phyloP scores from a whole-genome alignment of 2,797 vertebrate genomes.

The Merluccius polli region DNA sequence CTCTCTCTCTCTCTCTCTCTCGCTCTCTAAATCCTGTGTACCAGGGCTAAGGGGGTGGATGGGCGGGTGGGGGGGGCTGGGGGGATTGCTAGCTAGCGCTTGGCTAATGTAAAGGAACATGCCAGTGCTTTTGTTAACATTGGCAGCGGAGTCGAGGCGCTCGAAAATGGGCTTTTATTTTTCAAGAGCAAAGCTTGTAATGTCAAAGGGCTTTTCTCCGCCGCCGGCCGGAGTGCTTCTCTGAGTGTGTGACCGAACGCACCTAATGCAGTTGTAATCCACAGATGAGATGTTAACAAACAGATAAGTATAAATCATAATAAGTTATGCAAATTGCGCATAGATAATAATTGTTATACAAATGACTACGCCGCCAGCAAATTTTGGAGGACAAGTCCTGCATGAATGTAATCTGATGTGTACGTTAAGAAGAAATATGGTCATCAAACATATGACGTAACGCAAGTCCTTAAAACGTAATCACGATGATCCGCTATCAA shows the following conservation, averaged over 20 bases:
- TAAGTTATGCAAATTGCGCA: not conserved
- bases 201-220: conserved; percentile 33
- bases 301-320: too few relatives aligned
- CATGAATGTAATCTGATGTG: too few relatives aligned
- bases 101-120: conserved; percentile 41
- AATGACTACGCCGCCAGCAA: too few relatives aligned
- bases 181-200: conserved; percentile 34
- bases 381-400: too few relatives aligned
- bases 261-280: not conserved
- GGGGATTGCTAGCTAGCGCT: conserved; percentile 25
- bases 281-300: not conserved
- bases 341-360: too few relatives aligned
- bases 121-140: conserved; percentile 54
- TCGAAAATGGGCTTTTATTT: conserved; percentile 40
- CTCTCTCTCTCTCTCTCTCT: conserved; percentile 28
- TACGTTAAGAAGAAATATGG: too few relatives aligned
- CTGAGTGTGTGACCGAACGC: not conserved
- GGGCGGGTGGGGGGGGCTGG: too few relatives aligned
- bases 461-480: too few relatives aligned
- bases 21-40: conserved; percentile 34
- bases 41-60: not conserved
- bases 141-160: conserved; percentile 47
- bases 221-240: not conserved
- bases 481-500: too few relatives aligned
- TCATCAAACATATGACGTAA: too few relatives aligned